Base-by-base conservation (phyloP, 2,888 invertebrate species). In the Drosophila mercatorum region DNA sequence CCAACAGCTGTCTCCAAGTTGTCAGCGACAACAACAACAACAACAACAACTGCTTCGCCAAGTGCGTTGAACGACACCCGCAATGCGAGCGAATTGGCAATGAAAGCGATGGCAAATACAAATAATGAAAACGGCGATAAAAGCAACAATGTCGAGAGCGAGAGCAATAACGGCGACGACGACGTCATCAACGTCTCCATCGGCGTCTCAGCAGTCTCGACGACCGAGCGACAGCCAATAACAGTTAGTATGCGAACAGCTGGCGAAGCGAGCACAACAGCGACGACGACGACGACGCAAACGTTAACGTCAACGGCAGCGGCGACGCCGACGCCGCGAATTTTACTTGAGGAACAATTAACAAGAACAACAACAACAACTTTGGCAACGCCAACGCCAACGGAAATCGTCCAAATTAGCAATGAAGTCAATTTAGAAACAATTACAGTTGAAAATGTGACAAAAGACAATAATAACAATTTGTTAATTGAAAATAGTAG, bases 321-420 rank as follows among this genome's bases (percentile, higher is more conserved):
- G 52, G 11, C 53, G 57, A 57, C 56, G 56, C 10, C 56, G 47
- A 51, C 81, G 49, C 44, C 69, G 53, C 59, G 64, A 60, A 60
- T 44, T 61, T 59, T 74, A 53, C 67, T 70, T 60, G 75, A 78
- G 52, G 66, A 69, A 65, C 78, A 75, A 67, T 68, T 73, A 44
- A 69, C 59, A 65, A 68, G 70, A 52, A 59, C 17, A 17, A 17
- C 17, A n/a, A n/a, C 63, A 63, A 70, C 62, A 64, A 70, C 62
- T 58, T 70, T 58, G 66, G 70, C 72, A 75, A 75, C 72, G 78
- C 81, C 71, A 69, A 77, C 76, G 66, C 80, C 82, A 75, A 78
- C 78, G 83, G 86, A 87, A 85, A 80, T 80, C 74, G 72, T 78
- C 79, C 91, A 91, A 90, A 91, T 88, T 75, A 84, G 88, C 81